These are phyloP conservation scores for Heterodera carotae DNA, from an alignment of 1,140 invertebrate genomes.

Conservation along the genomic window DNA sequence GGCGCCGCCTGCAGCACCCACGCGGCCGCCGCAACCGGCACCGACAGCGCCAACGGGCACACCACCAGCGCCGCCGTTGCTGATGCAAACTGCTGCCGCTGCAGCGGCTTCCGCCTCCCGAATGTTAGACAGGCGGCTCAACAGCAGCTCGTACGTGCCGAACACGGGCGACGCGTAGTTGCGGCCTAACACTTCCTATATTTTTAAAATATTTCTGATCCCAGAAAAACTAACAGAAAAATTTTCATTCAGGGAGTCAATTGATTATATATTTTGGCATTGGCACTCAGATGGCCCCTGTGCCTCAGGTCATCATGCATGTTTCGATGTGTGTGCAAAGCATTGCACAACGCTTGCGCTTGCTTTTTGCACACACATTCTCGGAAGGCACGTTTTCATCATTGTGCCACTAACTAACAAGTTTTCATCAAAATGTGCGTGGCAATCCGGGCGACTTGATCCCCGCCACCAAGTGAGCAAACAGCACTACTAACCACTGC, in stretches of 20 bases:
- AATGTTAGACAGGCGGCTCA: slow-evolving; percentile 49
- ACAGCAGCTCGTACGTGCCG: slow-evolving; percentile 57
- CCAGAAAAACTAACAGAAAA: not conserved
- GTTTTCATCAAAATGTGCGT: no score
- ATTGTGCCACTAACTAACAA: not conserved
- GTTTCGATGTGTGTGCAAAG: not conserved
- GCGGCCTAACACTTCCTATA: slow-evolving; percentile 51
- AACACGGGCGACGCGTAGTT: slow-evolving; percentile 60
- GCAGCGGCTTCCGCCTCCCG: slow-evolving; percentile 31
- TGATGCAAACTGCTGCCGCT: not conserved
- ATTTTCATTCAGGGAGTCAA: not conserved
- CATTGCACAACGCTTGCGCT: no score
- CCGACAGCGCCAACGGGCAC: no score
- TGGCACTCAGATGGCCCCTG: slow-evolving; percentile 27
- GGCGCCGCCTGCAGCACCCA: not conserved
- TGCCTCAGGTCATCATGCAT: slow-evolving; percentile 2
- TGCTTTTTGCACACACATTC: slow-evolving; percentile 1
- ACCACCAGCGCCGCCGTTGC: not conserved
- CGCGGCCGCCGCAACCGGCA: no score
- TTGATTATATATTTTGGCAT: no score
- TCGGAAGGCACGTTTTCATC: slow-evolving; percentile 23
- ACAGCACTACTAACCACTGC: not conserved
- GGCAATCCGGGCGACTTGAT: no score
- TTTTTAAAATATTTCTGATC: not conserved
- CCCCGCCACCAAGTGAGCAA: not conserved